Base-by-base conservation (phyloP, 2,888 invertebrate species). In the Agrotis puta region DNA sequence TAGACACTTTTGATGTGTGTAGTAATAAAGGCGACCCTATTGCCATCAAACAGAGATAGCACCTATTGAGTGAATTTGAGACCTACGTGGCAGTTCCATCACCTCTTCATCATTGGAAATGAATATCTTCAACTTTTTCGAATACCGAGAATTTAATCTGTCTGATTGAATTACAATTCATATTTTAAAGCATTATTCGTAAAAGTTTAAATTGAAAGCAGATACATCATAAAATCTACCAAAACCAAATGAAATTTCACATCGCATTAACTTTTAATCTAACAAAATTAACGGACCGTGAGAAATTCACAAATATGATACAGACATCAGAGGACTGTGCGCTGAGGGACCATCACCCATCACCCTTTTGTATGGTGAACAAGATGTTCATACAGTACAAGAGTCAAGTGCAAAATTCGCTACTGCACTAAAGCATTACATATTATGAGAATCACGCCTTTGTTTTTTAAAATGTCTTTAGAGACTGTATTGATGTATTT, bases 401-500 rank as follows among this genome's bases (percentile, higher is more conserved):
- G 85, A 93, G 94, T 94, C 95, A 94, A 95, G 95, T 94, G 95
- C 93, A 93, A 91, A 94, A 95, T 93, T 94, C 92, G 90, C 91
- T 93, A 89, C 89, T 90, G 89, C 89, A 91, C 89, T 89, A 88
- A 90, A 88, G 88, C 90, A 88, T 91, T 91, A 92, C 93, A 93
- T 94, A 95, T 95, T 95, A 95, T 94, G 93, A 88, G 94, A 95
- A 95, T 96, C 95, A 95, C 94, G 93, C 92, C 91, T 92, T 43
- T 48, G 9, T 57, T n/a, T 74, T 80, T 63, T 54, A 70, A 83
- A 92, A 92, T 20, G 77, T 22, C 85, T 11, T 79, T 82, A 84
- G 57, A 59, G 50, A 18, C n/a, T 0, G 0, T 11, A 6, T 6
- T 18, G 2, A 0, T 33, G 7, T 66, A 86, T 39, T 11, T 13